Evolutionary conservation across 2,113 vertebrate genomes (phyloP).

Genomic region (Toxotes chatareus): DNA sequence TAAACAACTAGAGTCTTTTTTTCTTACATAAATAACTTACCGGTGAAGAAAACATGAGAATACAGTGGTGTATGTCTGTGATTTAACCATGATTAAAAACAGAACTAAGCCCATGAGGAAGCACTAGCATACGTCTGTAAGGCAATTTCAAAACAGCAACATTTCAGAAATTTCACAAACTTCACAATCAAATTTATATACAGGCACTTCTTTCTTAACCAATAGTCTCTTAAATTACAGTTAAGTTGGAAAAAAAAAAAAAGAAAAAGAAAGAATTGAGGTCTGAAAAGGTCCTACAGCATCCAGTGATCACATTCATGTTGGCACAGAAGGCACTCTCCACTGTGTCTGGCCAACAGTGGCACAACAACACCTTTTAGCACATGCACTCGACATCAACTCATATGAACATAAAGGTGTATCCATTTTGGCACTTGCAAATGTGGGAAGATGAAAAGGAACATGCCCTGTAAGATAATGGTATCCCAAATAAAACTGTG

Average conservation of each 20-base stretch:
- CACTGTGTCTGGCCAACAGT: not conserved
- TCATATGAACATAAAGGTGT: not conserved
- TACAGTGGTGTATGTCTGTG: conserved; percentile 12
- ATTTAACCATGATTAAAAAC: conserved; percentile 4
- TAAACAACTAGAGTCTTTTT: not conserved
- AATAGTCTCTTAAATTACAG: conserved; percentile 59
- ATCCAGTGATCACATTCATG: conserved; percentile 52
- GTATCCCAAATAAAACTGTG: conserved; percentile 1
- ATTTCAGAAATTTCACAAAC: conserved; percentile 6
- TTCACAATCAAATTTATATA: conserved; percentile 47
- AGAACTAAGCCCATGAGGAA: not conserved
- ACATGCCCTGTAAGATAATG: conserved; percentile 23
- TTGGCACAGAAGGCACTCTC: conserved; percentile 48
- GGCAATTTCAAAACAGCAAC: conserved; percentile 28
- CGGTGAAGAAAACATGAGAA: conserved; percentile 14
- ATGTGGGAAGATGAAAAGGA: conserved; percentile 12
- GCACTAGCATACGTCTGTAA: conserved; percentile 4
- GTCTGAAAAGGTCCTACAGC: conserved; percentile 50
- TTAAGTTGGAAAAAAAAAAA: not conserved
- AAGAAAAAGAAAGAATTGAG: conserved; percentile 32
- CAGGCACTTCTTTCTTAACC: conserved; percentile 58
- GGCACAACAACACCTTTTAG: conserved; percentile 25
- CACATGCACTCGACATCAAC: conserved; percentile 22
- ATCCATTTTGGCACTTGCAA: conserved; percentile 52
- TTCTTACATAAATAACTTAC: conserved; percentile 56